Conservation (phyloP, 2,888 invertebrate species). For the Eucera pruinosa region DNA sequence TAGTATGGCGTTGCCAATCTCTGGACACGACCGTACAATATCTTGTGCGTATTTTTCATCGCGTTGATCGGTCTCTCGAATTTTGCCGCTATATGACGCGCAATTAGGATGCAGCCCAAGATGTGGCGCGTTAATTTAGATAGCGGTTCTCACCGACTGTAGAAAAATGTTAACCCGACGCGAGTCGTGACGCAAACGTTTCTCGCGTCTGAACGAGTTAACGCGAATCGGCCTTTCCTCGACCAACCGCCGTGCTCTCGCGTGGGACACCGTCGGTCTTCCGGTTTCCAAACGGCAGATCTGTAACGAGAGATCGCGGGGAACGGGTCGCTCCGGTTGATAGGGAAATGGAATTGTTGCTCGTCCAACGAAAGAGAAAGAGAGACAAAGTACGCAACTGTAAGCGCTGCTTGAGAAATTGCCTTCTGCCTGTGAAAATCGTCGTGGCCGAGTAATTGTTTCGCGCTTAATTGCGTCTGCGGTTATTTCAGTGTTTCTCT, state of each 20-base stretch:
- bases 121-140: too few species aligned
- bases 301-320: constrained; percentile 28
- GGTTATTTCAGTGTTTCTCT: background rate
- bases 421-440: constrained; percentile 13
- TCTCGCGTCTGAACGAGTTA: too few species aligned
- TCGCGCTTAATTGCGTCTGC: constrained; percentile 1
- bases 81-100: too few species aligned
- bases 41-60: too few species aligned
- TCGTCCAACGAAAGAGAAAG: constrained; percentile 4
- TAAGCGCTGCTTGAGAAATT: background rate
- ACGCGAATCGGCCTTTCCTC: too few species aligned
- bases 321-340: background rate
- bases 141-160: too few species aligned
- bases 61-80: too few species aligned
- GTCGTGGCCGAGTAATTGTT: background rate
- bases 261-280: constrained; percentile 39
- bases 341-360: constrained; percentile 14
- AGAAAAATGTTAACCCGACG: too few species aligned
- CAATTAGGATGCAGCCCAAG: too few species aligned
- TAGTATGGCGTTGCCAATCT: too few species aligned
- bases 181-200: too few species aligned
- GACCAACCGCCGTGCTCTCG: background rate
- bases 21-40: too few species aligned
- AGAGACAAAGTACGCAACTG: background rate
- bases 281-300: constrained; percentile 48